Base-by-base conservation (phyloP, 2,113 vertebrate genomes). In the Brienomyrus longianalis region DNA sequence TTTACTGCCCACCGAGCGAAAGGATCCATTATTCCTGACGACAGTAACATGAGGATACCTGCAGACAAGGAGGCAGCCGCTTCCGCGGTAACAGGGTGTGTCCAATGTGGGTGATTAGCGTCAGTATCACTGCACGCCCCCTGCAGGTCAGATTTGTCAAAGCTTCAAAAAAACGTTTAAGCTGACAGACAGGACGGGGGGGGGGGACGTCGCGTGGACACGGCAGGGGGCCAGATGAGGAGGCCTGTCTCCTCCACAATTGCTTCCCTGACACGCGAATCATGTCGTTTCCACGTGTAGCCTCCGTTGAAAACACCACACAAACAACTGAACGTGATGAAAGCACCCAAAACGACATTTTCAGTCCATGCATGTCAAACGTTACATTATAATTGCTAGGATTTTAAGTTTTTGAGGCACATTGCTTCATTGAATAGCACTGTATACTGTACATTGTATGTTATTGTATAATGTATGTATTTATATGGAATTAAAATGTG, bases 51-150 rank as follows among this genome's bases (percentile, higher is more conserved):
- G 35, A 4, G 17, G 47, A 19, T 45, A 48, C 43, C 66, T 80
- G 66, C 13, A 15, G 50, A 43, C 51, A 83, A 43, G 11, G 52
- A 27, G 54, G 86, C n/a, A 87, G 51, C 54, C 21, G 35, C 39
- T 39, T 83, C 77, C 45, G 80, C 2, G 4, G 70, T 5, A 39
- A 31, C 13, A 39, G 70, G 70, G 10, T 77, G 27, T 87, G 80
- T 89, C 89, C 92, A 93, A 90, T 85, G 90, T 87, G 83, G 89
- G 92, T 95, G 91, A 94, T 94, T 91, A 93, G 91, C 91, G n/a
- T 83, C 91, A 93, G 92, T 92, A 92, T 91, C 90, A 74, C 92
- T 45, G 4, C 35, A 0, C 19, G 66, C 88, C 51, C 43, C 15
- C 51, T 89, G 19, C 89, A 89, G 54, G 83, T 48, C 39, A 39